Evolutionary conservation across 1,140 invertebrate genomes (phyloP), one percentile per base, ranked within the genome.

Genomic region (Colletes latitarsis): DNA sequence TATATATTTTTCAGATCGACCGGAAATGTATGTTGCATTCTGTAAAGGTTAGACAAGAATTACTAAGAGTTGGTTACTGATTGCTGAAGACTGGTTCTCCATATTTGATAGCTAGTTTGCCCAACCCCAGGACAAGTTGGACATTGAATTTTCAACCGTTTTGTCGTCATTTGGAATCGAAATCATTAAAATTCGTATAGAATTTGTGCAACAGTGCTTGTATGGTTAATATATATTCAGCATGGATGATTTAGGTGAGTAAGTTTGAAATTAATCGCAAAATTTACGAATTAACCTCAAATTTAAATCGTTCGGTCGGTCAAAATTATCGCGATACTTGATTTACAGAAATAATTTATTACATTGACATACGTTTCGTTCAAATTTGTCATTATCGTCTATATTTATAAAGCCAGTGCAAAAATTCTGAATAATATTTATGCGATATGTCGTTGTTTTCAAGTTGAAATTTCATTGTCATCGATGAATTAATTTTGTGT

Each of bases 181-280:
- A 79, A 79, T 66, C 46, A 30, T 64, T 49, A n/a, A 64, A 49
- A 0, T 15, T 73, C 21, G 60, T 12, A 49, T 57, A 39, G 39
- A 17, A 53, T 64, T 79, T 57, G 69, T 66, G 39, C 6, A 68
- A 68, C 2, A 30, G 63, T 75, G 72, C 49, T 9, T 43, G 14
- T n/a, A 17, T 14, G 4, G 17, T 52, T 9, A 46, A 58, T 49
- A 52, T 75, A 67, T 6, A 52, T 58, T 43, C 55, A 86, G 71
- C 43, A 91, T 91, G 90, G 90, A 91, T 70, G 90, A 91, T 83
- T 75, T 91, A 62, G 90, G 90, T 90, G 79, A 89, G 86, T 87
- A 77, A 71, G 21, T 55, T 58, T 12, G 30, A 41, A 46, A 60
- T 72, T 17, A 73, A 41, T 52, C 43, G 6, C 12, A 3, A 10